phyloP scores from a whole-genome alignment of 92 coral and sea anemone species.

The Pocillopora grandis region DNA sequence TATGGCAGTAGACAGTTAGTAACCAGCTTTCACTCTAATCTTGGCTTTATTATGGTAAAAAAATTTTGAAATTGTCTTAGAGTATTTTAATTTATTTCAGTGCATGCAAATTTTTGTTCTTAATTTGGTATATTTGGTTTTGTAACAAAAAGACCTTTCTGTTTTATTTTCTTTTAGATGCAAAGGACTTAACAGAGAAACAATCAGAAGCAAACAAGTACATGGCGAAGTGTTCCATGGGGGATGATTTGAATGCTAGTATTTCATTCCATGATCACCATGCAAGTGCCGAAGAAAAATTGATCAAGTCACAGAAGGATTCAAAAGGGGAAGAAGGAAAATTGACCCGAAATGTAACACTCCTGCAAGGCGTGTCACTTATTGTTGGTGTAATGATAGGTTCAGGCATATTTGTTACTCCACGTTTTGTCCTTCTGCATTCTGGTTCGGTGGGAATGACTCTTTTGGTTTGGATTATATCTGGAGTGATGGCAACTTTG shows the following conservation, averaged over 20 bases:
- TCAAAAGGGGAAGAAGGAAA: conserved; percentile 14
- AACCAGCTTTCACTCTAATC: no score
- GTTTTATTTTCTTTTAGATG: neutral
- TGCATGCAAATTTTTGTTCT: no score
- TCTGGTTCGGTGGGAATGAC: conserved; percentile 96
- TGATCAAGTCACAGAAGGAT: conserved; percentile 12
- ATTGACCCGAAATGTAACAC: conserved; percentile 71
- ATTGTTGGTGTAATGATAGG: conserved; percentile 97
- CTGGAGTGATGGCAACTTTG: conserved; percentile 82
- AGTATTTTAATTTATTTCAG: no score
- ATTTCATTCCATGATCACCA: conserved; percentile 28
- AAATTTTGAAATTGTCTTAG: no score
- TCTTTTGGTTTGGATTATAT: conserved; percentile 77
- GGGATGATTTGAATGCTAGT: neutral
- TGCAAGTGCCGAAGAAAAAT: conserved; percentile 39
- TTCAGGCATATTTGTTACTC: conserved; percentile 94
- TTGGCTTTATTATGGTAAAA: no score
- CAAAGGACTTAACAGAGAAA: neutral
- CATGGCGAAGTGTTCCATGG: neutral
- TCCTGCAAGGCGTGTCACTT: conserved; percentile 85
- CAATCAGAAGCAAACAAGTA: neutral
- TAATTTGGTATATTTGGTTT: no score
- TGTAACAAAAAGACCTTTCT: neutral
- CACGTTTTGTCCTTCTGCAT: conserved; percentile 77
- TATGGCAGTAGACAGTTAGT: no score